Percentiles rank a stretch among this genome's conserved stretches.
These are phyloP conservation scores for Synanthedon vespiformis DNA, from an alignment of 2,888 invertebrate species.

Conservation along the genomic window DNA sequence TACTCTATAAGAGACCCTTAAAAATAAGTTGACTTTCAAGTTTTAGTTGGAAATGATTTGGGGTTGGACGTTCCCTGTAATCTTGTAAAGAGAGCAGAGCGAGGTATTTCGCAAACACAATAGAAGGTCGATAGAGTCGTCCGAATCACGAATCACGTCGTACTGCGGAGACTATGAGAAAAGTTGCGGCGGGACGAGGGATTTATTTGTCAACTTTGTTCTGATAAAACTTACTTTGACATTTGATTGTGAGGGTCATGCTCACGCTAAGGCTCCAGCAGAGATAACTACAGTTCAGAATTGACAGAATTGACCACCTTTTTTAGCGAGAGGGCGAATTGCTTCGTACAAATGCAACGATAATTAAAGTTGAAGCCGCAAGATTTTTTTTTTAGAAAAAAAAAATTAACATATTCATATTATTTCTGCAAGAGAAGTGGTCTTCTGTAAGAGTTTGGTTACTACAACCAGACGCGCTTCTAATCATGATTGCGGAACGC, in stretches of 20 bases:
- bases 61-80: constrained; percentile 1
- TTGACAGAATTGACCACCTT: no score
- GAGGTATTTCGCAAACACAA: constrained; percentile 14
- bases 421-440: no score
- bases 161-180: constrained; percentile 37
- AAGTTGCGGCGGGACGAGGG: constrained; percentile 41
- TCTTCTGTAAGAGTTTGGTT: no score
- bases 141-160: constrained; percentile 12
- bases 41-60: background rate
- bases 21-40: constrained; percentile 1
- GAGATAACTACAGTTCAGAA: constrained; percentile 20
- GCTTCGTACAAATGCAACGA: no score
- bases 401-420: no score
- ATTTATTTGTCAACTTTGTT: constrained; percentile 66
- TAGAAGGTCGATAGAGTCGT: constrained; percentile 16
- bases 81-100: constrained; percentile 1
- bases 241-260: constrained; percentile 61
- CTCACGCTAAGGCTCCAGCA: constrained; percentile 27
- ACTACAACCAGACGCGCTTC: no score
- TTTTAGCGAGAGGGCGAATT: no score
- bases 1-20: background rate
- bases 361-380: no score
- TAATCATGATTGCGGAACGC: no score
- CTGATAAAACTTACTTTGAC: constrained; percentile 66
- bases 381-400: no score